phyloP scores from a whole-genome alignment of 1,140 invertebrate species.

The Hypsibius dujardini region DNA sequence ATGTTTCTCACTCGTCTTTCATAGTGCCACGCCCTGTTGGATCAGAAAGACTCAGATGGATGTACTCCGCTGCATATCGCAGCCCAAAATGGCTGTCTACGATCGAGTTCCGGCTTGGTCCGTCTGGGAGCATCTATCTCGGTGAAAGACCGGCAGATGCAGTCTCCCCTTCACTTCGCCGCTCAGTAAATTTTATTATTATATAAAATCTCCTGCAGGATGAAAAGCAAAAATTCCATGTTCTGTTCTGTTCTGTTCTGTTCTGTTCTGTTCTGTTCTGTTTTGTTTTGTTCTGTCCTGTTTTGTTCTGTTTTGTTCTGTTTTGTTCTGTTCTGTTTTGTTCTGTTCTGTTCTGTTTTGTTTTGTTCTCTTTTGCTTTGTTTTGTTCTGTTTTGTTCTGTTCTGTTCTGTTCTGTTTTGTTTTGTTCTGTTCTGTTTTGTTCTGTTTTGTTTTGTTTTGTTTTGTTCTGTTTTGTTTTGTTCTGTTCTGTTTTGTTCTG shows the following conservation, averaged over 20 bases:
- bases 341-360: slow-evolving; percentile 14
- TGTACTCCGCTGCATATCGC: slow-evolving; percentile 74
- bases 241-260: not conserved
- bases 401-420: no score
- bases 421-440: no score
- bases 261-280: no score
- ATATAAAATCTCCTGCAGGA: no score
- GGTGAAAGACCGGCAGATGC: slow-evolving; percentile 67
- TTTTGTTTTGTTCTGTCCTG: no score
- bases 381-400: no score
- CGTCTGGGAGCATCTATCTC: slow-evolving; percentile 60
- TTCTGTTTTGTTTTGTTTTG: no score
- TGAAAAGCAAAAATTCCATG: not conserved
- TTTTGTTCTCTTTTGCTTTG: slow-evolving; percentile 21
- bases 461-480: no score
- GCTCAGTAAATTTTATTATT: slow-evolving; percentile 44
- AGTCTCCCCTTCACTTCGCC: slow-evolving; percentile 71
- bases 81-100: slow-evolving; percentile 58
- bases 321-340: no score
- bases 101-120: slow-evolving; percentile 57
- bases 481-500: no score
- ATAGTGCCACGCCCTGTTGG: slow-evolving; percentile 40
- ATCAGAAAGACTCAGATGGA: slow-evolving; percentile 62
- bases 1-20: not conserved
- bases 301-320: no score